phyloP scores from a whole-genome alignment of 1,140 invertebrate species.

The Polyergus mexicanus region DNA sequence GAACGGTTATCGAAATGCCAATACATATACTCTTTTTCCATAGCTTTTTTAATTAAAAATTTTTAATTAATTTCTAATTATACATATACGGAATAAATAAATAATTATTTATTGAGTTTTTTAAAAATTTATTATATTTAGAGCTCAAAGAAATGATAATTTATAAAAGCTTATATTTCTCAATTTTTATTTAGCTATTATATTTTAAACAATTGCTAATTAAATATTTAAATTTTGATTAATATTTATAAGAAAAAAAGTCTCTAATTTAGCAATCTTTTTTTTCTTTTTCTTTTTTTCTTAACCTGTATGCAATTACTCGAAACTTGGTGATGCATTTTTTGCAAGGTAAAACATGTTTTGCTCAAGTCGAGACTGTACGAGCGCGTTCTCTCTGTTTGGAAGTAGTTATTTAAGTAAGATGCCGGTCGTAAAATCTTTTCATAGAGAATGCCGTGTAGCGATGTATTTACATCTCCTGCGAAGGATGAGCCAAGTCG shows the following conservation, averaged over 20 bases:
- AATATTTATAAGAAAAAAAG: background rate
- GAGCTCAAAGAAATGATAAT: background rate
- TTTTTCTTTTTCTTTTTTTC: background rate
- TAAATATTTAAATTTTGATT: background rate
- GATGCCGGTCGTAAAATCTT: slow-evolving; percentile 24
- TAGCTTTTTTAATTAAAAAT: slow-evolving; percentile 22
- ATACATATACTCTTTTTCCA: slow-evolving; percentile 15
- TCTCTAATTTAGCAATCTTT: background rate
- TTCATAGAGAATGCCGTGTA: background rate
- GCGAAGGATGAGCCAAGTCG: slow-evolving; percentile 22
- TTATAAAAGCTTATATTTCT: background rate
- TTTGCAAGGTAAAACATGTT: background rate
- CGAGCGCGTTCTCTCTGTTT: background rate
- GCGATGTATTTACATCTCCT: slow-evolving; percentile 11
- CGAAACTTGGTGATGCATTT: background rate
- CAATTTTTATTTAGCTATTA: too few species aligned
- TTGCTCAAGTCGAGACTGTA: background rate
- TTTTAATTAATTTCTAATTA: background rate
- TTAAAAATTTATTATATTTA: too few species aligned
- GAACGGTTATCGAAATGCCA: slow-evolving; percentile 10
- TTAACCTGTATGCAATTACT: background rate
- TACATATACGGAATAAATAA: background rate
- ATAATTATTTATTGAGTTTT: background rate
- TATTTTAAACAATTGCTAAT: too few species aligned
- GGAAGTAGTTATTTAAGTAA: slow-evolving; percentile 35